Base-by-base conservation (phyloP, 2,113 vertebrate genomes). In the Hiodon alosoides region DNA sequence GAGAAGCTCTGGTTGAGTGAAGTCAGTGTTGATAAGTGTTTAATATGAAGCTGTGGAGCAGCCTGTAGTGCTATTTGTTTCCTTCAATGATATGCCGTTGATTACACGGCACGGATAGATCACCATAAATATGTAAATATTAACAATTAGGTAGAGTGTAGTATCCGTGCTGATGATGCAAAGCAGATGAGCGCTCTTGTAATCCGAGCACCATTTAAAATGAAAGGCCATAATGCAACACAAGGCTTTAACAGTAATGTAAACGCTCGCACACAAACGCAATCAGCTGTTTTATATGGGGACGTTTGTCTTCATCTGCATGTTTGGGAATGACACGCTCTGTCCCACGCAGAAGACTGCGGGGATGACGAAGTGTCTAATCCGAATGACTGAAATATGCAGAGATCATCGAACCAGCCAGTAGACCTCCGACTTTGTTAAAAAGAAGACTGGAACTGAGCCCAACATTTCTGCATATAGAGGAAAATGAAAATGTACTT, bases 401-500 rank as follows among this genome's bases (percentile, higher is more conserved):
- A 31, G 31, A 31, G 31, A 31, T 31, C 31, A 31, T 31, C 31
- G 31, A 31, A 31, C 31, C 31, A 2, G 31, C 31, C 31, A 31
- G 31, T 31, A 31, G 31, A 31, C 31, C 31, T 31, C 31, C 31
- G 31, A 31, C 0, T 31, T 31, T 31, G 31, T 31, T 31, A 31
- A 31, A 31, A 31, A 31, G 31, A 31, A 31, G 31, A 2, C 31
- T 4, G 58, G 11, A 8, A 60, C 55, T 50, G 58, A 2, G 7
- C 7, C 7, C 7, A 52, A 83, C 80, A 77, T 75, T 76, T 75
- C 75, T 86, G 79, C 90, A 88, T 90, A 89, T 86, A 88, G 87
- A 84, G 78, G 73, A 80, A 89, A 83, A 90, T 88, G 73, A 80
- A 89, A 83, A 90, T 88, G 86, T 84, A 85, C 84, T 90, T 86